phyloP scores from a whole-genome alignment of 2,888 invertebrate species.

The Caenorhabditis japonica region DNA sequence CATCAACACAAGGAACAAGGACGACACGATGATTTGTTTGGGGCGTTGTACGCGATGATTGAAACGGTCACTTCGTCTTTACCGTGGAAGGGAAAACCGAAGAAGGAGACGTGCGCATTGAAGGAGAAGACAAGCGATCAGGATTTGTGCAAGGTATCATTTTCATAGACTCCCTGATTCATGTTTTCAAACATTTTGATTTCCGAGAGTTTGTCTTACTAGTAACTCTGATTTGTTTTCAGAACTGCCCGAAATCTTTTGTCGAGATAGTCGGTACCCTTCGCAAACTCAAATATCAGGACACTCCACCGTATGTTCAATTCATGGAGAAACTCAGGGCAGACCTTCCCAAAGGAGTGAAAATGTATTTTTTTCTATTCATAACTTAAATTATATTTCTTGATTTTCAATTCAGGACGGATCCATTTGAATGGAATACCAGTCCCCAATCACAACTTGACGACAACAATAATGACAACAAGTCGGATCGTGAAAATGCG shows the following conservation, averaged over 20 bases:
- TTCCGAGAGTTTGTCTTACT: no score
- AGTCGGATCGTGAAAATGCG: constrained; percentile 62
- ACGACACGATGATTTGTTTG: constrained; percentile 36
- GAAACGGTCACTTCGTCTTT: constrained; percentile 66
- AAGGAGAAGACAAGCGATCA: constrained; percentile 64
- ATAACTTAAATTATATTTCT: background rate
- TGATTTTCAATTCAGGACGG: constrained; percentile 56
- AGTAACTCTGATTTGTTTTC: no score
- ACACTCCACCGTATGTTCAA: constrained; percentile 60
- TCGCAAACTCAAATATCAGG: constrained; percentile 61
- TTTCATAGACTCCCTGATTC: no score
- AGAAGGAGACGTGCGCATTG: constrained; percentile 65
- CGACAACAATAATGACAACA: constrained; percentile 56
- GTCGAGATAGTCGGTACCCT: constrained; percentile 56
- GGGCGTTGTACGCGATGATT: constrained; percentile 66
- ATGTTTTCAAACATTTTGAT: no score
- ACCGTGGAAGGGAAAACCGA: constrained; percentile 70
- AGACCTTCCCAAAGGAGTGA: constrained; percentile 59
- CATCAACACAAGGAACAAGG: constrained; percentile 94
- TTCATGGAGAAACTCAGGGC: constrained; percentile 58
- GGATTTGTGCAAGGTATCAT: constrained; percentile 50
- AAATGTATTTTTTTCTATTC: constrained; percentile 54
- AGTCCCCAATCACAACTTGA: constrained; percentile 9
- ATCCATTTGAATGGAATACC: constrained; percentile 72
- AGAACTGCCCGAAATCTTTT: constrained; percentile 64